These are phyloP conservation scores for Lagorchestes hirsutus DNA, from an alignment of 2,797 vertebrate genomes.

Conservation along the genomic window DNA sequence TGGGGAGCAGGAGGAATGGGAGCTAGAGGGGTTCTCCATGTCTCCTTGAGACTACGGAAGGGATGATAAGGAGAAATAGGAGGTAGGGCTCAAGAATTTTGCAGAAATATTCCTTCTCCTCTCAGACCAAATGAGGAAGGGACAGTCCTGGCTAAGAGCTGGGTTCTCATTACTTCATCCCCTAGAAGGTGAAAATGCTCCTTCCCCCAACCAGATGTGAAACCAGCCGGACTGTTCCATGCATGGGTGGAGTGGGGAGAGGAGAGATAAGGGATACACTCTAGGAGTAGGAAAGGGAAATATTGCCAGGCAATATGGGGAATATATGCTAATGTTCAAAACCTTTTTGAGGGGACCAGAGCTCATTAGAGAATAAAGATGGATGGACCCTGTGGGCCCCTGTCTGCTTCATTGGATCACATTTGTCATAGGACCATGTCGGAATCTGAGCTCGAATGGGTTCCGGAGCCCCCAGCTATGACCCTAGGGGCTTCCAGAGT, in stretches of 20 bases:
- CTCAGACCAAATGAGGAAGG: neutral
- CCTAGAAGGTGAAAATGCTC: neutral
- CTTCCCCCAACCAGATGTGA: neutral
- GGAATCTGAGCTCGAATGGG: slow-evolving; percentile 75
- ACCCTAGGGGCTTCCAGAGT: slow-evolving; percentile 81
- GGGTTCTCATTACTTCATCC: neutral
- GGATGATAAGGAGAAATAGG: neutral
- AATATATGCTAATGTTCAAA: neutral
- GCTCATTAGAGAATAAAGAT: neutral
- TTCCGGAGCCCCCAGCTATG: slow-evolving; percentile 77
- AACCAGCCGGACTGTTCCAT: neutral
- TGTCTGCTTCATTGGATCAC: neutral
- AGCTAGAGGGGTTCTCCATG: neutral
- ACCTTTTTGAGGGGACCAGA: neutral
- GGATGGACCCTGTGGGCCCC: neutral
- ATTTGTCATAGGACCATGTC: slow-evolving; percentile 76
- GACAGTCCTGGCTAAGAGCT: neutral
- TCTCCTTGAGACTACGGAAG: neutral
- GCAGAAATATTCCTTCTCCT: neutral
- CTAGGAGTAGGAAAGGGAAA: neutral
- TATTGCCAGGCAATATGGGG: neutral
- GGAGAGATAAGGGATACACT: neutral
- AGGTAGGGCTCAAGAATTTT: neutral
- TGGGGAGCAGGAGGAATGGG: neutral
- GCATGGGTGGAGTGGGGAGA: neutral